Percentiles rank a stretch among this genome's conserved stretches.
phyloP scores from a whole-genome alignment of 2,113 vertebrate genomes.

The Vicugna pacos region DNA sequence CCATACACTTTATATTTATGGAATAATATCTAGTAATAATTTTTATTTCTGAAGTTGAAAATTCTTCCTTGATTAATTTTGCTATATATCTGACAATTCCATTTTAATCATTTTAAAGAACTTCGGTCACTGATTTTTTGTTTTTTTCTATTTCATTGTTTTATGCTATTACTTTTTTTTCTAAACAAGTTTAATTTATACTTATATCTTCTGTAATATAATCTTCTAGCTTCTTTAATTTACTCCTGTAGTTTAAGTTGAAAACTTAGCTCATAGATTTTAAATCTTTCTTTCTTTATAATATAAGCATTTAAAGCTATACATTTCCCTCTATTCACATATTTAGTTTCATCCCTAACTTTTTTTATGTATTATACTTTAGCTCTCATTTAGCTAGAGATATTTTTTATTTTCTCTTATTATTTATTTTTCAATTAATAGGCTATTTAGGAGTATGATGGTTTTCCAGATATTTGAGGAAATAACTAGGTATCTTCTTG shows the following conservation, averaged over 20 bases:
- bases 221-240: not conserved
- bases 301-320: not conserved
- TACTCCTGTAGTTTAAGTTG: not conserved
- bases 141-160: not conserved
- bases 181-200: not conserved
- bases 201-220: not conserved
- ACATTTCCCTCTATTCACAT: not conserved
- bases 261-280: not conserved
- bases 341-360: not conserved
- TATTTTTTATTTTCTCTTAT: not conserved
- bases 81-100: not conserved
- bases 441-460: not conserved
- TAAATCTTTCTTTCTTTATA: not conserved
- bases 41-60: not conserved
- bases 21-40: not conserved
- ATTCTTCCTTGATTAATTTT: not conserved
- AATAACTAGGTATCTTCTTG: not conserved
- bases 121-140: not conserved
- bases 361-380: not conserved
- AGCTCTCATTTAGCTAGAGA: not conserved
- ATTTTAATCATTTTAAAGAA: not conserved
- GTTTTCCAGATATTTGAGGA: not conserved
- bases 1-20: not conserved
- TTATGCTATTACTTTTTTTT: not conserved
- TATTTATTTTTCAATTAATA: not conserved